Evolutionary conservation across 2,888 invertebrate species (phyloP).

Genomic region (Melipona beecheii): DNA sequence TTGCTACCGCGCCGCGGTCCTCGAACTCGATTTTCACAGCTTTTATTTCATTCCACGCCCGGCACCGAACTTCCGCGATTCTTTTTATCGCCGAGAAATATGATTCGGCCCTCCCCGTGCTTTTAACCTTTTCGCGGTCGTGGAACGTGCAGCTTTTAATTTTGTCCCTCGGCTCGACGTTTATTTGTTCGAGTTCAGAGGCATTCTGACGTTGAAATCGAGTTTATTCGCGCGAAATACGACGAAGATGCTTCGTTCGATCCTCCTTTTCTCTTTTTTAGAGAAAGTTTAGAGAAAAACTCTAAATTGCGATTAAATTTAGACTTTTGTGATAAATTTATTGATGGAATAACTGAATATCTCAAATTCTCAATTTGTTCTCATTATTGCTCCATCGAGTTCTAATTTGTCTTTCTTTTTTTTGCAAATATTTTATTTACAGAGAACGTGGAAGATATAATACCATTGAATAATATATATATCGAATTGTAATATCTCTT

Average conservation of each 20-base stretch:
- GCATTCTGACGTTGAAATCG: not conserved
- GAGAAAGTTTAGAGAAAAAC: not conserved
- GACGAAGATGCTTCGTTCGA: not conserved
- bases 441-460: too few relatives aligned
- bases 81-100: slow-evolving; percentile 45
- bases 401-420: too few relatives aligned
- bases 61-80: slow-evolving; percentile 47
- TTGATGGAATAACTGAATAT: not conserved
- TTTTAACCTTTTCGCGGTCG: slow-evolving; percentile 30
- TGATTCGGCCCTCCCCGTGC: slow-evolving; percentile 19
- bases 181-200: not conserved
- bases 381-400: too few relatives aligned
- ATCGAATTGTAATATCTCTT: too few relatives aligned
- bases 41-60: slow-evolving; percentile 64
- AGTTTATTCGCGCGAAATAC: not conserved
- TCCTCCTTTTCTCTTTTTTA: too few relatives aligned
- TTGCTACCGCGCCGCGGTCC: slow-evolving; percentile 49
- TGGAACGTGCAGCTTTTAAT: slow-evolving; percentile 3
- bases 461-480: too few relatives aligned
- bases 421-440: too few relatives aligned
- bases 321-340: not conserved
- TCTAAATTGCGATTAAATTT: not conserved
- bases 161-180: not conserved
- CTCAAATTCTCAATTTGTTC: too few relatives aligned
- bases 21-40: slow-evolving; percentile 59